Base-by-base conservation (phyloP, 2,113 vertebrate species). In the Pseudonaja textilis region DNA sequence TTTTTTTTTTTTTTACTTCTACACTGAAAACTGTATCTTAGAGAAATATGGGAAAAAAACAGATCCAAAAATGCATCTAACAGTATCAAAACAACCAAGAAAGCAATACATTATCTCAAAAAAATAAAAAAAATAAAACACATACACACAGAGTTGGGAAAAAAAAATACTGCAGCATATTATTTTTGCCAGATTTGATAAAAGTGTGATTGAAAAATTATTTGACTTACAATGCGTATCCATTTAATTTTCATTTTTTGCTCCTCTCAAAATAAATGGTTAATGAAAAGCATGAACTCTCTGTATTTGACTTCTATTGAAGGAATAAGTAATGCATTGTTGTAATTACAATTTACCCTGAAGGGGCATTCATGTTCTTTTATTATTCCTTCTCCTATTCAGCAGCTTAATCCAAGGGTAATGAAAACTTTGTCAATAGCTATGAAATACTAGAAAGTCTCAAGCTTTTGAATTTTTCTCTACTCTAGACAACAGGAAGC, bases 201-300 rank as follows among this genome's bases (percentile, higher is more conserved):
- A 89, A 85, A 59, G 39, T 91, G n/a, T 54, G 87, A 89, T 85
- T 85, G 89, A 89, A 91, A 91, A 87, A 89, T 91, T 54, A 34
- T 52, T 93, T 91, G 25, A 91, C 64, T 85, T 90, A 55, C 85
- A 42, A 88, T 59, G 39, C 89, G 55, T 52, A 85, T 85, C 42
- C 81, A 64, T 90, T 93, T 56, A 50, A 34, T 74, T 61, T 91
- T 89, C 87, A 16, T 64, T 56, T 90, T 12, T n/a, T 25, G 0
- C 23, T 16, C 64, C 61, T 90, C 45, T 39, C 85, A 34, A 90
- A 89, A 89, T 57, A n/a, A 54, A 61, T 59, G 14, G 16, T 39
- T 91, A 85, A 81, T 93, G 45, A 59, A 88, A 85, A 93, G 42
- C 39, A 10, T 89, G 52, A 93, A 61, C 64, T 52, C 61, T 89